Base-by-base conservation (phyloP, 64 coral and sea anemone genomes). In the Dendrophyllia cribrosa region DNA sequence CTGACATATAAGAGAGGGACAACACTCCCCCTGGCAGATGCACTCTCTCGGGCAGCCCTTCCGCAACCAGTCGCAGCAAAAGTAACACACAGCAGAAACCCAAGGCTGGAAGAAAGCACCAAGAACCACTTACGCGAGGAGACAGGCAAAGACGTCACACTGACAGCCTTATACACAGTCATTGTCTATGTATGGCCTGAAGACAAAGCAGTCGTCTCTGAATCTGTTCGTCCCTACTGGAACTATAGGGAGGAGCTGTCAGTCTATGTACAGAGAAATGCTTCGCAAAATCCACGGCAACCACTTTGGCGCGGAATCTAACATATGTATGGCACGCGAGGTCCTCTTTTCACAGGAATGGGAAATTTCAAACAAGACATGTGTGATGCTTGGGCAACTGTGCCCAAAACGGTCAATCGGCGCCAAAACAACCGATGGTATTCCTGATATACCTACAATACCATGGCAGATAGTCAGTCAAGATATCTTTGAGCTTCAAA, bases 391-490 rank as follows among this genome's bases (percentile, higher is more conserved):
- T 76, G 50, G 59, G 48, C 55, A 60, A 25, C 17, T 89, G 87
- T 77, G 69, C 70, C 12, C 69, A 90, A 58, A 90, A 89, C 44
- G 68, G 61, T 44, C 70, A 13, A 87, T 25, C 62, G 43, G 26
- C 34, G 58, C 52, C 56, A 0, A 93, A 93, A 25, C 85, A 93
- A 70, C 92, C 84, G 47, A 93, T 93, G 92, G 43, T 73, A n/a
- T 88, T 76, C 24, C 66, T 59, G 13, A 65, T 66, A 73, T 75
- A 24, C 92, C 92, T 43, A 88, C 67, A 21, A 20, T 26, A 26
- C 68, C 92, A 78, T 94, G 92, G 92, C 86, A 94, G 59, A 16
- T 83, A 55, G 70, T 89, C 44, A 94, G 92, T 46, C 92, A 93
- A 74, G 92, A 93, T 55, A 59, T 88, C 16, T 69, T 5, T 24